A percentile compares a stretch with the other conserved stretches of the same genome.
phyloP scores from a whole-genome alignment of 2,113 vertebrate genomes.

The Bambusicola thoracicus region DNA sequence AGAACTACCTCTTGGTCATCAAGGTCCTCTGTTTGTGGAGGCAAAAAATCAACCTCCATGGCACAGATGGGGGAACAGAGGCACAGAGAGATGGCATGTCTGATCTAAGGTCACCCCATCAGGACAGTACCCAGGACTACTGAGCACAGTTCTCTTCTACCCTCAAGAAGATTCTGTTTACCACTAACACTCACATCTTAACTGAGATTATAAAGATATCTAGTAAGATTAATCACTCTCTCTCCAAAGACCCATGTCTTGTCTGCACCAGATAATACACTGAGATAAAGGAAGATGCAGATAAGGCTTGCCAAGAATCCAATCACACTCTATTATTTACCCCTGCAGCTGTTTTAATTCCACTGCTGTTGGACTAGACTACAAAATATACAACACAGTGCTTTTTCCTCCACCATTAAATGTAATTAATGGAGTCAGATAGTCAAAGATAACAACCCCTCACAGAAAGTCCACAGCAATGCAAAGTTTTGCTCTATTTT shows the following conservation, averaged over 20 bases:
- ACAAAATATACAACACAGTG: neutral
- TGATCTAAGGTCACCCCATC: neutral
- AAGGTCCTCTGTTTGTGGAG: neutral
- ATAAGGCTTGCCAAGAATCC: neutral
- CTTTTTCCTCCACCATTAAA: neutral
- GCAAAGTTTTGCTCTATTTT: neutral
- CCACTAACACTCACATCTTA: neutral
- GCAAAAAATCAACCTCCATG: neutral
- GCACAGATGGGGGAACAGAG: neutral
- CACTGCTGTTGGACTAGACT: neutral
- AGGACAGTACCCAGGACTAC: too few relatives aligned
- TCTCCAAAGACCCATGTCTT: neutral
- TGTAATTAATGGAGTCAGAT: neutral
- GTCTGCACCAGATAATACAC: neutral
- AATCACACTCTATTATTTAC: neutral
- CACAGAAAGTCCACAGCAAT: neutral
- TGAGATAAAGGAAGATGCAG: neutral
- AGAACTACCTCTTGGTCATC: neutral
- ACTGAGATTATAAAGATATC: accelerated
- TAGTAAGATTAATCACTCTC: neutral
- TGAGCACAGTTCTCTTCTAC: accelerated
- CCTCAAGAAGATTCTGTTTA: neutral
- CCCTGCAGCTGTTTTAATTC: neutral
- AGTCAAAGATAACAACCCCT: neutral
- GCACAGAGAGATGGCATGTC: accelerated